Conservation (phyloP, 1,140 invertebrate species). For the Drosophila repleta region DNA sequence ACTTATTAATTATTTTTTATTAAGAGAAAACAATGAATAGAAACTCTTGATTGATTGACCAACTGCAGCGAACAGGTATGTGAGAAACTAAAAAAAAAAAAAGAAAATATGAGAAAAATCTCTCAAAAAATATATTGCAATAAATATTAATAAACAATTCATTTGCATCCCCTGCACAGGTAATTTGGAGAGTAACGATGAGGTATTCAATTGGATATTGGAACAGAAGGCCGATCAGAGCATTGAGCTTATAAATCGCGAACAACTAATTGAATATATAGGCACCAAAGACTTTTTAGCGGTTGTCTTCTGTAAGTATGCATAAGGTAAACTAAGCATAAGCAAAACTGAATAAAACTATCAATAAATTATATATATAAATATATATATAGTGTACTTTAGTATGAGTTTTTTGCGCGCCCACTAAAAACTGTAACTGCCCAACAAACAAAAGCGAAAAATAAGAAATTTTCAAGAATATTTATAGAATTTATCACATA, state of each 20-base stretch:
- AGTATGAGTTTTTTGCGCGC: constrained; percentile 45
- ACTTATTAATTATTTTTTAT: constrained; percentile 14
- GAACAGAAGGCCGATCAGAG: constrained; percentile 96
- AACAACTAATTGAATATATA: constrained; percentile 93
- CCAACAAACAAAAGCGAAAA: constrained; percentile 41
- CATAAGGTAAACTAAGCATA: constrained; percentile 56
- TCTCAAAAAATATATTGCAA: background rate
- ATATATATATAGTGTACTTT: constrained; percentile 22
- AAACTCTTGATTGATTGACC: constrained; percentile 73
- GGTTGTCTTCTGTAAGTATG: constrained; percentile 95
- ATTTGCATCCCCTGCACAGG: constrained; percentile 87
- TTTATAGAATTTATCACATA: constrained; percentile 10
- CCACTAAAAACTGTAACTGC: constrained; percentile 84
- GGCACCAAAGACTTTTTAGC: constrained; percentile 96
- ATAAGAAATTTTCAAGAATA: background rate
- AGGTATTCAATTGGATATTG: constrained; percentile 95
- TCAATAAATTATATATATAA: background rate
- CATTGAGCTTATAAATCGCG: constrained; percentile 95
- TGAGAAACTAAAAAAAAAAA: constrained; percentile 25
- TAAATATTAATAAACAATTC: constrained; percentile 1
- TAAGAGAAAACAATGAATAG: constrained; percentile 12
- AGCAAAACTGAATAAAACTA: constrained; percentile 3
- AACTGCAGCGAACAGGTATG: constrained; percentile 82
- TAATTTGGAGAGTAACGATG: constrained; percentile 92
- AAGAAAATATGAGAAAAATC: background rate